A percentile compares a stretch with the other conserved stretches of the same genome.
These are phyloP conservation scores for Chelon labrosus DNA, from an alignment of 2,797 vertebrate genomes.

Conservation along the genomic window DNA sequence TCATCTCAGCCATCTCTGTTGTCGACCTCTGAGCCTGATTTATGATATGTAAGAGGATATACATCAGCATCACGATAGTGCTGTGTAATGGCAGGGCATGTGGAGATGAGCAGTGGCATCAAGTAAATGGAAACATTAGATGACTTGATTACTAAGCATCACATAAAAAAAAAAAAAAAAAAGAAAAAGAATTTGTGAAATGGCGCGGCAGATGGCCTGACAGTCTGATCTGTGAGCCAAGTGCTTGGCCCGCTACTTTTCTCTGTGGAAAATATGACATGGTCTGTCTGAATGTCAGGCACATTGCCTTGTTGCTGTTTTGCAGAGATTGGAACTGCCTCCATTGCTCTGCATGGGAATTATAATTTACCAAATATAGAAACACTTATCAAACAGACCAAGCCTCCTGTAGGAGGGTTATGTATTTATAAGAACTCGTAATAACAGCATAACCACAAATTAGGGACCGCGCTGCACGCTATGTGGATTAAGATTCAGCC, in stretches of 20 bases:
- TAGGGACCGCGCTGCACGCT: slow-evolving; percentile 22
- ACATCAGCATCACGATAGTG: slow-evolving; percentile 34
- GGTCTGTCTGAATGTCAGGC: slow-evolving; percentile 49
- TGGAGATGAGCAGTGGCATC: slow-evolving; percentile 43
- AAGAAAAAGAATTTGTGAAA: slow-evolving; percentile 44
- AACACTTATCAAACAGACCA: slow-evolving; percentile 53
- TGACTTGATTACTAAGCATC: slow-evolving; percentile 63
- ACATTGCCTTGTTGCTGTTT: slow-evolving; percentile 57
- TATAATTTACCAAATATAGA: slow-evolving; percentile 68
- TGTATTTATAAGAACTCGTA: slow-evolving; percentile 42
- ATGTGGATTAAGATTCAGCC: slow-evolving; percentile 48
- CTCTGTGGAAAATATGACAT: slow-evolving; percentile 71
- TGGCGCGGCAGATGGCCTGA: slow-evolving; percentile 69
- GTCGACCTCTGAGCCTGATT: slow-evolving; percentile 41
- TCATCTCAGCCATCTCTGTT: slow-evolving; percentile 16
- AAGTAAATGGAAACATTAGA: slow-evolving; percentile 62
- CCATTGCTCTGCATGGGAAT: slow-evolving; percentile 52
- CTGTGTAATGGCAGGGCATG: slow-evolving; percentile 33
- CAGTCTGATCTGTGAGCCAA: slow-evolving; percentile 66
- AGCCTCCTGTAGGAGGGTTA: slow-evolving; percentile 52
- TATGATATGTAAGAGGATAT: slow-evolving; percentile 66
- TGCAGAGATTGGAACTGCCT: slow-evolving; percentile 37
- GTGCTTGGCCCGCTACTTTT: slow-evolving; percentile 54
- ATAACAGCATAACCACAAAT: slow-evolving; percentile 29
- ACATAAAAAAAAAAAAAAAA: slow-evolving; percentile 56